phyloP scores from a whole-genome alignment of 2,797 vertebrate species.

The Halcyon badia region DNA sequence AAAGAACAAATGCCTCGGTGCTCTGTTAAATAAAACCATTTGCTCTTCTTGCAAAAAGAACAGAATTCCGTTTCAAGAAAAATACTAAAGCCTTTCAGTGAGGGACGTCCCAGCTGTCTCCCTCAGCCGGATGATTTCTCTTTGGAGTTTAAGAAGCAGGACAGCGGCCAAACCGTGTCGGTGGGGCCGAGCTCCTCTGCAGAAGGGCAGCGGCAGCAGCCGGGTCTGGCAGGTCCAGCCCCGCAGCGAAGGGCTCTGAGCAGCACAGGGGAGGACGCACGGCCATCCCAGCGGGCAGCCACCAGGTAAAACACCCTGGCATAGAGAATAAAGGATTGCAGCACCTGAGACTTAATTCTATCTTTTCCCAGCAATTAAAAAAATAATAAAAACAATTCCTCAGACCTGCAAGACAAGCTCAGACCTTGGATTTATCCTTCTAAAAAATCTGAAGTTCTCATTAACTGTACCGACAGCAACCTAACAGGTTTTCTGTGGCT shows the following conservation, averaged over 20 bases:
- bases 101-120: background rate
- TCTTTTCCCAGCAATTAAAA: background rate
- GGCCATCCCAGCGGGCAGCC: background rate
- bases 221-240: background rate
- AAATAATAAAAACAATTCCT: background rate
- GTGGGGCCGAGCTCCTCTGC: background rate
- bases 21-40: background rate
- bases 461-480: background rate
- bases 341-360: background rate
- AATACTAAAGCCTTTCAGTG: background rate
- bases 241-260: background rate
- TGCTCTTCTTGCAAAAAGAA: background rate
- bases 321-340: background rate
- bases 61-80: background rate
- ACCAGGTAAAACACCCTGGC: accelerated
- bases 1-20: background rate
- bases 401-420: background rate
- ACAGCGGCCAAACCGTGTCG: background rate
- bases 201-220: background rate
- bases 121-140: background rate
- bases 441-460: background rate
- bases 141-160: background rate
- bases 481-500: background rate
- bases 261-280: background rate
- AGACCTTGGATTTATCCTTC: background rate